Percentiles rank a stretch among this genome's conserved stretches.
These are phyloP conservation scores for Antheraea assamensis DNA, from an alignment of 2,888 invertebrate species.

Conservation along the genomic window DNA sequence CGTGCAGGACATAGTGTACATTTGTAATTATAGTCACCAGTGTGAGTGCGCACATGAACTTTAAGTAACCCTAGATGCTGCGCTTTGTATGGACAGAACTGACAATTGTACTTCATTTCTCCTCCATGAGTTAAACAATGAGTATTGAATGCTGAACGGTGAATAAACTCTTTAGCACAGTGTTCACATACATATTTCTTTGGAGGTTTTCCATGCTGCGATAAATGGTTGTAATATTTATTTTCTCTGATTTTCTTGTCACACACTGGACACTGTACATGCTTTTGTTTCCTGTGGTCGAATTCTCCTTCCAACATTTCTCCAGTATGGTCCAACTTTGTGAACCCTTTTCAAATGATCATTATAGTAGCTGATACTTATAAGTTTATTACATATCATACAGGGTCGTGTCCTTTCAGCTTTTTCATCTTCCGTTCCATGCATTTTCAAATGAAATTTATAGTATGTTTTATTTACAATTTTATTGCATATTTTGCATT, in stretches of 20 bases:
- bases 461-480: slow-evolving; percentile 36
- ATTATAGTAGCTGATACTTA: slow-evolving; percentile 31
- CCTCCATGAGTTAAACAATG: slow-evolving; percentile 45
- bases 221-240: slow-evolving; percentile 37
- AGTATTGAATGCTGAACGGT: slow-evolving; percentile 41
- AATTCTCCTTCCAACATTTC: slow-evolving; percentile 15
- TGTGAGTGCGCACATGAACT: slow-evolving; percentile 50
- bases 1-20: slow-evolving; percentile 45
- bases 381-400: slow-evolving; percentile 33
- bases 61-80: slow-evolving; percentile 45
- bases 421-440: slow-evolving; percentile 33
- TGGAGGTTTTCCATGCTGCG: slow-evolving; percentile 32
- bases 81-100: slow-evolving; percentile 50
- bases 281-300: slow-evolving; percentile 9
- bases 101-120: slow-evolving; percentile 48
- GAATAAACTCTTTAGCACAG: slow-evolving; percentile 46
- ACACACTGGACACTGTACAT: slow-evolving; percentile 38
- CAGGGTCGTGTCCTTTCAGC: slow-evolving; percentile 32
- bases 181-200: slow-evolving; percentile 47
- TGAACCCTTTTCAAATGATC: slow-evolving; percentile 37
- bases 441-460: slow-evolving; percentile 38
- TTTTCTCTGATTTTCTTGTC: slow-evolving; percentile 32
- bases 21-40: slow-evolving; percentile 48
- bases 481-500: slow-evolving; percentile 44
- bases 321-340: slow-evolving; percentile 12